Evolutionary conservation across 2,888 invertebrate genomes (phyloP), one percentile per base, ranked within the genome.

Genomic region (Nipponacmea schrenckii): DNA sequence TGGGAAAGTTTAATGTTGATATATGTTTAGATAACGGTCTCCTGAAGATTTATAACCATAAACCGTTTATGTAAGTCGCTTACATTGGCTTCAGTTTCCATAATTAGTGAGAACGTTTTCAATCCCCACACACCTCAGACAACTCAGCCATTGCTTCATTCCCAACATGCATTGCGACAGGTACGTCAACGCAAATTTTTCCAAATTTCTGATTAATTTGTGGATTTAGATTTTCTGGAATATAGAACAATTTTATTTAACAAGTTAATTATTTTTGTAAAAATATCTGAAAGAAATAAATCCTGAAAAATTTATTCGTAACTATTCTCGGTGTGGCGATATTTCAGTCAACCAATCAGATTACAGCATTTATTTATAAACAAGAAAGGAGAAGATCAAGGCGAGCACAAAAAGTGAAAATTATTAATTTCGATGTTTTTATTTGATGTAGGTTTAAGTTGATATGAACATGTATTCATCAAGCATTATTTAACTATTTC

Each of bases 11-110:
- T 5, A 39, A 5, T 39, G 39, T 39, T 39, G 39, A 39, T 39
- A 39, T 39, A 39, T 39, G 39, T 39, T 39, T 39, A 39, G 39
- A 39, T 39, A 39, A 39, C 39, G 39, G 39, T 39, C 10, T 10
- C 39, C 4, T 39, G 39, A 39, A 39, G 39, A 39, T 39, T 8
- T 8, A 8, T 39, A 39, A 39, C 39, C 39, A 39, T 39, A 39
- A 39, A 39, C 39, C 39, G 39, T 39, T 39, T 39, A 39, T 39
- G 39, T 39, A 8, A 39, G 39, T 39, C 17, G 20, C 74, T 69
- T 75, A 77, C 78, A 72, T 69, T 74, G 67, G 73, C 69, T 70
- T 75, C 78, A 71, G 75, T 75, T 68, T 73, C 75, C 76, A 78
- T 78, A 72, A 67, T 76, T 66, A 26, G 50, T 63, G 67, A 69